Evolutionary conservation across 2,113 vertebrate genomes (phyloP), one percentile per base, ranked within the genome.

Genomic region (Holacanthus passer): DNA sequence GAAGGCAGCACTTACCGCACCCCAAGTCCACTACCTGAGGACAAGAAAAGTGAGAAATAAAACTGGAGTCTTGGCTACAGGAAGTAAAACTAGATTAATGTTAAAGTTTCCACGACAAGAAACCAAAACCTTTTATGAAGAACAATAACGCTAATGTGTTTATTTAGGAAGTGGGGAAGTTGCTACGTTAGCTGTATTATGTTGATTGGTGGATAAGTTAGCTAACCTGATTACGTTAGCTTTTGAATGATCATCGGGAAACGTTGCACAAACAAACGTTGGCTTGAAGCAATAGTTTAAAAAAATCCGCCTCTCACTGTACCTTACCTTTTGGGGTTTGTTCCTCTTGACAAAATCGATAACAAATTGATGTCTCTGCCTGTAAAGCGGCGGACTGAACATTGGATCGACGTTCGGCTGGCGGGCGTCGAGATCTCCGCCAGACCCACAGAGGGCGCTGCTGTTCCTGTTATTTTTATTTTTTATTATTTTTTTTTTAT

Each of bases 1-100:
- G 92, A n/a, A 99, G 96, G 0, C 48, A 84, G 77, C 97, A 96
- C 9, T 97, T 95, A 10, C 94, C 90, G 88, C 98, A 99, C 14
- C 98, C 98, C 84, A 99, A 85, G 85, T 99, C 98, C 65, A 95
- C 94, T 86, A 99, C 96, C 98, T 99, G 90, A 12, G 27, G 35
- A 27, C 9, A 8, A 29, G 5, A 3, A 6, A 59, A 16, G n/a
- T 6, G 1, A 20, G 2, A 48, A 7, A 24, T 47, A 20, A 31
- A 12, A 1, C 22, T 35, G 9, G 2, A 53, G 2, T 20, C 10
- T 3, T 12, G 12, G 12, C 27, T 17, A 1, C 17, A 56, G 14
- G 8, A 1, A 32, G 52, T 20, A 55, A 1, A n/a, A 56, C 1
- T 9, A 20, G 9, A 1, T 17, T 19, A 31, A 66, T 22, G 11